Conservation (phyloP, 1,140 invertebrate genomes). For the Antheraea pernyi region DNA sequence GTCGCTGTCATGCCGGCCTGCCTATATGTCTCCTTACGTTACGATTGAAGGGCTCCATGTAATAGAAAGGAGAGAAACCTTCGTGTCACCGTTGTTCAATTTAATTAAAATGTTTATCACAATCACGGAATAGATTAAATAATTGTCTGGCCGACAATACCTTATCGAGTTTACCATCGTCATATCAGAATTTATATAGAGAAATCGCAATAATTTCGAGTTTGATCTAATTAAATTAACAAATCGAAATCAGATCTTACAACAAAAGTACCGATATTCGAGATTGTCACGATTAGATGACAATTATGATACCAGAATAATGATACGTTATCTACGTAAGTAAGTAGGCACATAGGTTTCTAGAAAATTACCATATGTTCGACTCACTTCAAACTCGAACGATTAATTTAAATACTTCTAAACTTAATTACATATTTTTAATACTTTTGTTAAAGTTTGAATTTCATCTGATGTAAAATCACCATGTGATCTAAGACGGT, state of each 20-base stretch:
- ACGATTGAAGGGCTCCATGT: too few relatives aligned
- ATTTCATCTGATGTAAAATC: too few relatives aligned
- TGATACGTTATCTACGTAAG: constrained; percentile 6
- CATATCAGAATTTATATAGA: constrained; percentile 2
- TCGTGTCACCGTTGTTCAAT: too few relatives aligned
- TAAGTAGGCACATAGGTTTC: constrained; percentile 9
- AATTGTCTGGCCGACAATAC: constrained; percentile 16
- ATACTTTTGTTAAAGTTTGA: too few relatives aligned
- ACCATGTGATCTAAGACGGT: too few relatives aligned
- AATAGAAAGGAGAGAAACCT: too few relatives aligned
- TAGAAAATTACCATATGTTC: background rate
- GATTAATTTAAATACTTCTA: background rate
- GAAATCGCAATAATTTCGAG: constrained; percentile 16
- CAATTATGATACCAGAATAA: constrained; percentile 17
- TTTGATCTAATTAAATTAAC: constrained; percentile 31
- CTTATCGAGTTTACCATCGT: constrained; percentile 11
- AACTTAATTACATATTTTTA: too few relatives aligned
- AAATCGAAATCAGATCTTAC: constrained; percentile 26
- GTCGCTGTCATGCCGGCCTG: too few relatives aligned
- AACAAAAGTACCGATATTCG: constrained; percentile 20
- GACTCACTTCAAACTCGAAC: background rate
- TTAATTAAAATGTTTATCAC: background rate
- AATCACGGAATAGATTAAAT: constrained; percentile 18
- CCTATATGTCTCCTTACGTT: too few relatives aligned
- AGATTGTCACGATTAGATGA: constrained; percentile 23